Base-by-base conservation (phyloP, 2,888 invertebrate genomes). In the Leptinotarsa juncta region DNA sequence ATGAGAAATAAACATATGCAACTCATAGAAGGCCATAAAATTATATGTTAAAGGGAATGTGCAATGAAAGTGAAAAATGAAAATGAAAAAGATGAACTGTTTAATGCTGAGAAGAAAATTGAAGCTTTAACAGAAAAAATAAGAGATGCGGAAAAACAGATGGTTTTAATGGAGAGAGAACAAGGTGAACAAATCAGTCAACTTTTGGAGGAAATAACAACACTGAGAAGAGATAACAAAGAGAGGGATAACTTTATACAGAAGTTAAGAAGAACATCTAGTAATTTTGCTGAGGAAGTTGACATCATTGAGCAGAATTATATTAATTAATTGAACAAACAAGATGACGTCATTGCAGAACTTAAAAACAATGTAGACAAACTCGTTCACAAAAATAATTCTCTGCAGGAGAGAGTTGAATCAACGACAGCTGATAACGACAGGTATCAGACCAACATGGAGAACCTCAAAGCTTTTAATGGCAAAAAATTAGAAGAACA, bases 201-300 rank as follows among this genome's bases (percentile, higher is more conserved):
- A 14, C 32, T 65, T 18, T 12, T 42, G 65, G 65, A 65, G 14
- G 48, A 65, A 14, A 42, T 42, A 18, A 4, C 4, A 32, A 32
- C 14, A 32, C n/a, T 48, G 16, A 65, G 48, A 20, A 65, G 48
- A 16, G 48, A 65, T n/a, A 65, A 16, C 15, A 15, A 65, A 65
- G 65, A 16, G 7, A 65, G 20, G n/a, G 65, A 65, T 4, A n/a
- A 12, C 12, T 65, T 48, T 48, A 48, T 65, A 14, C 42, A 32
- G 16, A 65, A 49, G 18, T 7, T 65, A 48, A 65, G 18, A 32
- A 65, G 65, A 65, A 16, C 65, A 42, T 48, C 65, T 48, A 32
- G 26, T 20, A 48, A 67, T 16, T 74, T 71, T 51, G 49, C 55
- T 48, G 65, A 65, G 15, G 48, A 65, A 65, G 48, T 65, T 15